These are phyloP conservation scores for Siniperca chuatsi DNA, from an alignment of 2,113 vertebrate genomes.

Conservation along the genomic window DNA sequence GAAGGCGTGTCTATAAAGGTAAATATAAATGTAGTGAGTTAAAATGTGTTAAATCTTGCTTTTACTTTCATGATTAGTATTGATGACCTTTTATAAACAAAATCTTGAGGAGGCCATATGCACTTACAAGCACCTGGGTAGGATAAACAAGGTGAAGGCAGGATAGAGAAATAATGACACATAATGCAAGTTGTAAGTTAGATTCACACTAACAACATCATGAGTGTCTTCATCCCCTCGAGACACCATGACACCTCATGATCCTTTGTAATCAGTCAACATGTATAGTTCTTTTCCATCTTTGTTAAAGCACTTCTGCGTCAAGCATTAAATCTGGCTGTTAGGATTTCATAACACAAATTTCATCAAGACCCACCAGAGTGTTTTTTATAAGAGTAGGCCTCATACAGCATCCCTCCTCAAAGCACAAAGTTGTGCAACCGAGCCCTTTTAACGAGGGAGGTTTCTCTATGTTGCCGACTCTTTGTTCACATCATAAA, in stretches of 20 bases:
- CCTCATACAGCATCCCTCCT: constrained; percentile 47
- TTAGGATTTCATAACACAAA: constrained; percentile 50
- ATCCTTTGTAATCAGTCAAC: constrained; percentile 36
- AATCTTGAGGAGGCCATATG: neutral
- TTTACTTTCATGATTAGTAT: neutral
- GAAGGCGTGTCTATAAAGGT: neutral
- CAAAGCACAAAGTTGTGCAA: constrained; percentile 66
- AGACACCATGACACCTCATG: constrained; percentile 13
- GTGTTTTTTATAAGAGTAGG: constrained; percentile 34
- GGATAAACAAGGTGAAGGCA: neutral
- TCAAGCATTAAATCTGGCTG: constrained; percentile 50
- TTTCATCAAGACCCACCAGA: constrained; percentile 45
- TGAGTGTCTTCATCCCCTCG: neutral
- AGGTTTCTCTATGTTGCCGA: constrained; percentile 63
- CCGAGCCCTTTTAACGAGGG: constrained; percentile 49
- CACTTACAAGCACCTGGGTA: neutral
- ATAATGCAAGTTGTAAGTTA: neutral
- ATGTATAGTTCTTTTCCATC: constrained; percentile 38
- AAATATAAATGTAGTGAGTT: neutral
- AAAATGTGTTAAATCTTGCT: neutral
- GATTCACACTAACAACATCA: neutral
- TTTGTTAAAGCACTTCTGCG: constrained; percentile 36
- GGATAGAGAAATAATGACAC: neutral
- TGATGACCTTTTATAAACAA: neutral
- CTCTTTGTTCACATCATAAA: constrained; percentile 75